Conservation (phyloP, 2,113 vertebrate species). For the Ascaphus truei region DNA sequence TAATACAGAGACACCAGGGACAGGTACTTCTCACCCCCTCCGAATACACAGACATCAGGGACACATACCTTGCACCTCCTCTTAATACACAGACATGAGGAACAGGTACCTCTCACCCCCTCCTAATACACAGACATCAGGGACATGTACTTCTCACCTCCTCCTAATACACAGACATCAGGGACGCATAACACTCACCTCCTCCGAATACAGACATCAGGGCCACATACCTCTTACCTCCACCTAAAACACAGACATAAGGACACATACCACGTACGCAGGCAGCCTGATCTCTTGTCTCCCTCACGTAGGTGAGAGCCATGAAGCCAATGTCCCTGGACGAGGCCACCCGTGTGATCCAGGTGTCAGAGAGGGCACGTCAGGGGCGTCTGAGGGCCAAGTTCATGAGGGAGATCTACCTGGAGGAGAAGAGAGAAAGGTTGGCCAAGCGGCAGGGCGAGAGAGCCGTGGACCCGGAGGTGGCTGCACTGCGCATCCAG, state of each 20-base stretch:
- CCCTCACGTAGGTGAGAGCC: constrained; percentile 34
- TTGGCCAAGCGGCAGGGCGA: background rate
- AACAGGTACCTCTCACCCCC: background rate
- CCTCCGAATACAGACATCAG: background rate
- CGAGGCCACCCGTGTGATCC: constrained; percentile 60
- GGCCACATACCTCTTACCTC: background rate
- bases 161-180: background rate
- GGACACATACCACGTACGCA: background rate
- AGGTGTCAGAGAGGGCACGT: constrained; percentile 70
- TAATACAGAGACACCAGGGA: background rate
- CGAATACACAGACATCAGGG: too few species aligned
- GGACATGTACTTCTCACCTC: background rate
- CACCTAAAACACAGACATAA: background rate
- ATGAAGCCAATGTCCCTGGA: constrained; percentile 45
- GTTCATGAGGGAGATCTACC: constrained; percentile 67
- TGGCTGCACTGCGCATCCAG: constrained; percentile 66
- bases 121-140: background rate
- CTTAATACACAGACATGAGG: background rate
- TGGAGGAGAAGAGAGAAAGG: constrained; percentile 52
- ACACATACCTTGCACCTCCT: background rate
- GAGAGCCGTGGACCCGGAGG: background rate
- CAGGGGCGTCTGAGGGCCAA: constrained; percentile 67
- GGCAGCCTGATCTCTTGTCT: background rate
- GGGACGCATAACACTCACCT: too few species aligned
- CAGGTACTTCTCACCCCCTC: background rate